phyloP scores from a whole-genome alignment of 2,797 vertebrate species.

The Catostomus latipinnis region DNA sequence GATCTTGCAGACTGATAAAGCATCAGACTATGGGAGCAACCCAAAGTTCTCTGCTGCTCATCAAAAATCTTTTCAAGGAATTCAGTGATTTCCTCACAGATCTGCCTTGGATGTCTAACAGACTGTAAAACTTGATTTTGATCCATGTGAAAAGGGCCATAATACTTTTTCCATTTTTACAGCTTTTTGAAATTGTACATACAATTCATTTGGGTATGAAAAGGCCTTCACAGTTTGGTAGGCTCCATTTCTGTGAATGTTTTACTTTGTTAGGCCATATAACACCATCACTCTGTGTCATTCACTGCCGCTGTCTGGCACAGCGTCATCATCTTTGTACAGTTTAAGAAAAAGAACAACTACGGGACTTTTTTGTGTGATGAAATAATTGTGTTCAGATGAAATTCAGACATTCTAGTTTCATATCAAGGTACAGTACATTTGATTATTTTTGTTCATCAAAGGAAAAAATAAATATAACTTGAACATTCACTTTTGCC shows the following conservation, averaged over 20 bases:
- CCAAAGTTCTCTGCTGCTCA: conserved; percentile 19
- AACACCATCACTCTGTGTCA: conserved; percentile 29
- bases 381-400: conserved; percentile 49
- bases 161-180: neutral
- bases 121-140: neutral
- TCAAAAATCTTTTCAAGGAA: conserved; percentile 17
- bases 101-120: conserved; percentile 23
- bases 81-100: conserved; percentile 35
- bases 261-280: conserved; percentile 52
- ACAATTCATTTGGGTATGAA: neutral
- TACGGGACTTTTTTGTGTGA: conserved; percentile 40
- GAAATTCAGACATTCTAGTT: conserved; percentile 60
- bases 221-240: neutral
- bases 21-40: conserved; percentile 1
- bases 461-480: conserved; percentile 57
- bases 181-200: conserved; percentile 17
- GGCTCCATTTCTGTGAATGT: conserved; percentile 44
- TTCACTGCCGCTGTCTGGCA: conserved; percentile 77
- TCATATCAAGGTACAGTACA: conserved; percentile 64
- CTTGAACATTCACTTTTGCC: conserved; percentile 48
- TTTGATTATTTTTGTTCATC: conserved; percentile 61
- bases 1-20: conserved; percentile 12
- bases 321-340: conserved; percentile 65
- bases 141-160: neutral
- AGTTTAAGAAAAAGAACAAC: conserved; percentile 20